Percentiles rank a stretch among this genome's conserved stretches.
phyloP scores from a whole-genome alignment of 2,113 vertebrate genomes.

The Hemicordylus capensis region DNA sequence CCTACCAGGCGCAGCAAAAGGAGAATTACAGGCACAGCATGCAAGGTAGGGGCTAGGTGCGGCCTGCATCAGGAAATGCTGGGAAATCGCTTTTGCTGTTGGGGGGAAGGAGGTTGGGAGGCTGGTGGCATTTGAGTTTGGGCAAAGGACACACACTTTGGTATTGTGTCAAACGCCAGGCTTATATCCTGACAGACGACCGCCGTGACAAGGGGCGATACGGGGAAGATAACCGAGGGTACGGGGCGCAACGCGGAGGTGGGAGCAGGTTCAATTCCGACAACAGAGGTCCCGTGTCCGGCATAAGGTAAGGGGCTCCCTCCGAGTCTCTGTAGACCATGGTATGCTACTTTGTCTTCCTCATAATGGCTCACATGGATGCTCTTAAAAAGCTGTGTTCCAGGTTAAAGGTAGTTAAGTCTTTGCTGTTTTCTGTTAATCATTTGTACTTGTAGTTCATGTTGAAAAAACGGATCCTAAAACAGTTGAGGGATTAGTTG shows the following conservation, averaged over 20 bases:
- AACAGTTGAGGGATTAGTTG: neutral
- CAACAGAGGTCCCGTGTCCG: slow-evolving; percentile 82
- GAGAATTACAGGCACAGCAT: slow-evolving; percentile 78
- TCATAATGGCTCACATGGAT: neutral
- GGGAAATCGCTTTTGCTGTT: too few relatives aligned
- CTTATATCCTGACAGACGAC: too few relatives aligned
- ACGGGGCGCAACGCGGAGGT: too few relatives aligned
- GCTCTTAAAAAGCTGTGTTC: slow-evolving; percentile 1
- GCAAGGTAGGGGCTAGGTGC: slow-evolving; percentile 71
- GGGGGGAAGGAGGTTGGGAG: too few relatives aligned
- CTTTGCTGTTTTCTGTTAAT: neutral
- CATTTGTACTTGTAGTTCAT: neutral
- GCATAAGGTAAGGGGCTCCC: slow-evolving; percentile 78
- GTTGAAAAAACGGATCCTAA: neutral
- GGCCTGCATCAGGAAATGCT: too few relatives aligned
- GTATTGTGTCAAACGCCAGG: too few relatives aligned
- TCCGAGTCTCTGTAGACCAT: slow-evolving; percentile 48
- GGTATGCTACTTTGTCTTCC: neutral
- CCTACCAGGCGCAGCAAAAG: slow-evolving; percentile 62
- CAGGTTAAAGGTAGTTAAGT: neutral
- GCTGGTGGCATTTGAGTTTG: too few relatives aligned
- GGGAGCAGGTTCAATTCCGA: slow-evolving; percentile 68
- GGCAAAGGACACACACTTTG: too few relatives aligned
- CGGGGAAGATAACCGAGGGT: slow-evolving; percentile 76
- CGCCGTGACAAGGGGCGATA: slow-evolving; percentile 82